Base-by-base conservation (phyloP, 2,888 invertebrate species). In the Ariolimax columbianus region DNA sequence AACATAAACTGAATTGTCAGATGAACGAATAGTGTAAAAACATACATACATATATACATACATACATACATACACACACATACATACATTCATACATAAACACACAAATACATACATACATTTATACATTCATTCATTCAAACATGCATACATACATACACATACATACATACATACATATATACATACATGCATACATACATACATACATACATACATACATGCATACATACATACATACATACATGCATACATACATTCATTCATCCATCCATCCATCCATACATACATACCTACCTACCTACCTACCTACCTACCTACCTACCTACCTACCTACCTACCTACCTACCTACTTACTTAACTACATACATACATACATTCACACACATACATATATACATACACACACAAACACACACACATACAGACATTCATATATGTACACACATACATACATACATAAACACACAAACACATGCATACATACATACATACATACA, bases 301-400 rank as follows among this genome's bases (percentile, higher is more conserved):
- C 70, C 70, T 70, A 70, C 70, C 70, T 70, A 70, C 70, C 70
- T 70, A 70, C 70, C 70, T 70, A 70, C 70, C 70, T 70, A 70
- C 70, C 70, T 70, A 70, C 70, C 70, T 70, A 70, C 70, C 70
- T 70, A 70, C 70, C 36, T 70, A 70, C 70, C 36, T 70, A 70
- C 70, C 36, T 70, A 70, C 70, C 36, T 70, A 70, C 70, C 6
- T 70, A 70, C 70, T 11, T 70, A 70, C 70, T 11, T 78, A 55
- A 36, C 14, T 78, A 78, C 78, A 55, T 78, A 55, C 51, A 63
- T 81, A 85, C 47, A 73, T 81, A 85, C 63, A 81, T 81, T 81
- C 59, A 81, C 75, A 85, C 63, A 75, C 75, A 85, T 40, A 81
- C 66, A 85, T 36, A 75, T 66, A 85, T 36, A 81, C 66, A 85